A percentile compares a stretch with the other conserved stretches of the same genome.
These are phyloP conservation scores for Tortrix viridana DNA, from an alignment of 2,888 invertebrate species.

Conservation along the genomic window DNA sequence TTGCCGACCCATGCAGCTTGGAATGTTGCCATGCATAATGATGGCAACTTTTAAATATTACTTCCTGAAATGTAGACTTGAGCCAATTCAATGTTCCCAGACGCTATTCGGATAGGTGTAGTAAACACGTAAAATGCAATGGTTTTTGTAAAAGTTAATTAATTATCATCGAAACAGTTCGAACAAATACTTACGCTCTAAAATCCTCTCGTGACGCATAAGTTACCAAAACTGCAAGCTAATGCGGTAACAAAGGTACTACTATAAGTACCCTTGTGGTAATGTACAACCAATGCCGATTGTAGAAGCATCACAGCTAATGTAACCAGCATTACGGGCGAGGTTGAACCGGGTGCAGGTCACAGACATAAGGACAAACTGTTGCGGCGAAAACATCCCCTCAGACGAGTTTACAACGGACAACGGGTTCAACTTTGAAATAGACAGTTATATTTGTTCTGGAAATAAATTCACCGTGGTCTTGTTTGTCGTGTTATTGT, in stretches of 20 bases:
- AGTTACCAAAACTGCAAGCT: too few relatives aligned
- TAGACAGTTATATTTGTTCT: neutral
- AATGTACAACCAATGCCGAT: neutral
- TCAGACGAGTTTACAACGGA: conserved; percentile 9
- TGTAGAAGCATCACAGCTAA: conserved; percentile 4
- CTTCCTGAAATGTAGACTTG: conserved; percentile 53
- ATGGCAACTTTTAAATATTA: conserved; percentile 60
- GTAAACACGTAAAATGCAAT: neutral
- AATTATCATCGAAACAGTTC: too few relatives aligned
- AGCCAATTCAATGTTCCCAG: conserved; percentile 37
- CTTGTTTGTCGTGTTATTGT: too few relatives aligned
- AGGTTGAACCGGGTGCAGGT: neutral
- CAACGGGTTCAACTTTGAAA: conserved; percentile 4
- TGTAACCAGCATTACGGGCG: neutral
- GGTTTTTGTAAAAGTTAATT: neutral
- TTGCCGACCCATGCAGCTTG: conserved; percentile 48
- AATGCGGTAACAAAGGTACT: too few relatives aligned
- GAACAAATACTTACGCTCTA: too few relatives aligned
- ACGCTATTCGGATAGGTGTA: neutral
- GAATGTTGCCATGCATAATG: conserved; percentile 64
- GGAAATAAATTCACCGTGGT: neutral
- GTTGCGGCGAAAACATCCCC: conserved; percentile 11
- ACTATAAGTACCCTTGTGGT: neutral
- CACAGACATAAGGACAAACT: conserved; percentile 1
- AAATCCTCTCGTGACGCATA: too few relatives aligned